These are phyloP conservation scores for Ardeotis arabs DNA, from an alignment of 2,113 vertebrate species.

Conservation along the genomic window DNA sequence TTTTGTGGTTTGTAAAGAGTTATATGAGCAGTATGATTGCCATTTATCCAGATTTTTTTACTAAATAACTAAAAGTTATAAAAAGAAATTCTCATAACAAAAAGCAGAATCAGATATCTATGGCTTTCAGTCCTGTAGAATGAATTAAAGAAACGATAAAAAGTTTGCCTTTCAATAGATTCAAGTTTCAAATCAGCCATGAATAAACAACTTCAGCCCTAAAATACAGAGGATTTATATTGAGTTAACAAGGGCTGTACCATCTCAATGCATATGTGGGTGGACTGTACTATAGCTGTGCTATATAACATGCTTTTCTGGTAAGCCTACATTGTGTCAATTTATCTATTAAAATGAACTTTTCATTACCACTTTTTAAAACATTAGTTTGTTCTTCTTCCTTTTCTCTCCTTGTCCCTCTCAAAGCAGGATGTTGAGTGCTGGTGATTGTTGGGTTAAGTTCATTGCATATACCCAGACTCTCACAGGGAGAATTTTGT, in stretches of 20 bases:
- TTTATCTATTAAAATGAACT: not conserved
- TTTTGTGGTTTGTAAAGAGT: not conserved
- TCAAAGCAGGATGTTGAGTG: not conserved
- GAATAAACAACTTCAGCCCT: not conserved
- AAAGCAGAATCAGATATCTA: not conserved
- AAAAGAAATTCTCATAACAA: not conserved
- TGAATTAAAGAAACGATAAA: not conserved
- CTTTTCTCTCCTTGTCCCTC: not conserved
- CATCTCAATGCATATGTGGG: not conserved
- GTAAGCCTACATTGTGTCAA: not conserved
- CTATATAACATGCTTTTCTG: not conserved
- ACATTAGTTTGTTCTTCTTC: not conserved
- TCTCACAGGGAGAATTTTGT: not conserved
- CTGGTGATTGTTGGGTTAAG: not conserved
- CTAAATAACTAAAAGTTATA: not conserved
- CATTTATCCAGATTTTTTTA: not conserved
- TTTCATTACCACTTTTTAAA: not conserved
- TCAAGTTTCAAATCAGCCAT: not conserved
- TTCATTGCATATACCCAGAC: not conserved
- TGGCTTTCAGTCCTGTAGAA: not conserved
- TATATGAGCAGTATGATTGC: not conserved
- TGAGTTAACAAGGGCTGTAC: not conserved
- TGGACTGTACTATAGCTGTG: not conserved
- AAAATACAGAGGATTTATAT: not conserved
- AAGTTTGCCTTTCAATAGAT: not conserved